Percentiles rank a stretch among this genome's conserved stretches.
Evolutionary conservation across 2,888 invertebrate genomes (phyloP).

Genomic region (Melinaea marsaeus): DNA sequence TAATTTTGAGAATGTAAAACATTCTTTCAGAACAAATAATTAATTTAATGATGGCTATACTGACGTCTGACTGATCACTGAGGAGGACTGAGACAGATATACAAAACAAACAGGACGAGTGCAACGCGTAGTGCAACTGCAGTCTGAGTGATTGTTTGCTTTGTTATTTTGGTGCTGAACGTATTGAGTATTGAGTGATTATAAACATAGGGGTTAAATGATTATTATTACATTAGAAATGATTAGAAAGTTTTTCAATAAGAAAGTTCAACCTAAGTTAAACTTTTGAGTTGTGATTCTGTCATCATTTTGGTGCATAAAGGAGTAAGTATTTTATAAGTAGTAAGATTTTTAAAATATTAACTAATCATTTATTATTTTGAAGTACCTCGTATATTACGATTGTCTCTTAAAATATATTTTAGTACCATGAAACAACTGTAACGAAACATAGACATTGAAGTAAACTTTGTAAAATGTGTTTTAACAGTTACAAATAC

Average conservation of each 20-base stretch:
- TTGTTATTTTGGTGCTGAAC: slow-evolving; percentile 33
- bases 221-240: neutral
- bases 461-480: neutral
- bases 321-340: slow-evolving; percentile 22
- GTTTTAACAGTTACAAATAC: neutral
- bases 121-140: slow-evolving; percentile 23
- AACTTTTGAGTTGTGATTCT: slow-evolving; percentile 9
- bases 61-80: neutral
- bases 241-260: neutral
- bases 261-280: neutral
- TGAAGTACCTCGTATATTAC: too few relatives aligned
- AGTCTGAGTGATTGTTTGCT: slow-evolving; percentile 31
- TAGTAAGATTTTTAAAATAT: neutral
- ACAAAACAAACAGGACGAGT: slow-evolving; percentile 29
- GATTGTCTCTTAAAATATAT: neutral
- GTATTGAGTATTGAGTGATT: slow-evolving; percentile 12
- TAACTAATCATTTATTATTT: too few relatives aligned
- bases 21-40: too few relatives aligned
- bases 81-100: slow-evolving; percentile 5
- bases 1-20: too few relatives aligned
- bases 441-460: neutral
- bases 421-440: neutral
- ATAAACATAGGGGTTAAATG: slow-evolving; percentile 14
- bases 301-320: slow-evolving; percentile 19
- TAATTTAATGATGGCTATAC: neutral